Evolutionary conservation across 2,888 invertebrate species (phyloP).

Genomic region (Drosophila birchii): DNA sequence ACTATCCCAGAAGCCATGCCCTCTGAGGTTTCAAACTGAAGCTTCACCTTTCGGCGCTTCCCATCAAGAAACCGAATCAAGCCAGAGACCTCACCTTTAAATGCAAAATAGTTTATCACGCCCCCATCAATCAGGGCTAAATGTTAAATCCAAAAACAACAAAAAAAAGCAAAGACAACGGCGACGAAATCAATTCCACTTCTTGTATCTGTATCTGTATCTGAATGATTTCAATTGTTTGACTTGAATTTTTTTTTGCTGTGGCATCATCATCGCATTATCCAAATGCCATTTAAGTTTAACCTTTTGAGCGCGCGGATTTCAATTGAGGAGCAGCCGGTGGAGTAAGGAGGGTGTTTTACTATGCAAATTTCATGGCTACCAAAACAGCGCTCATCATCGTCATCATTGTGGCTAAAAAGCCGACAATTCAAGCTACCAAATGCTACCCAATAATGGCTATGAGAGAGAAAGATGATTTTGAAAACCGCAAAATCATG

Average conservation of each 20-base stretch:
- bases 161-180: conserved; percentile 13
- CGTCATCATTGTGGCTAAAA: conserved; percentile 48
- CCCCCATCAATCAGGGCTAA: conserved; percentile 55
- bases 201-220: conserved; percentile 30
- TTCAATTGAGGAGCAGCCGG: conserved; percentile 49
- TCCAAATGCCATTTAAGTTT: conserved; percentile 78
- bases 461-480: conserved; percentile 44
- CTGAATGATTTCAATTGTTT: conserved; percentile 67
- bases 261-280: conserved; percentile 68
- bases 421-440: conserved; percentile 67
- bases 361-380: conserved; percentile 78
- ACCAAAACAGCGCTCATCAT: conserved; percentile 54
- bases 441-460: conserved; percentile 65
- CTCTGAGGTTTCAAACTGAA: background rate
- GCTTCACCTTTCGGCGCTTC: conserved; percentile 44
- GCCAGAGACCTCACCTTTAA: conserved; percentile 49
- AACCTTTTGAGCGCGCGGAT: conserved; percentile 63
- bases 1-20: background rate
- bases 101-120: conserved; percentile 52
- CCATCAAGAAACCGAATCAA: conserved; percentile 19
- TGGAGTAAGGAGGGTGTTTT: conserved; percentile 6
- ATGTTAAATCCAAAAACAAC: conserved; percentile 37
- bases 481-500: conserved; percentile 69
- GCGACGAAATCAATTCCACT: conserved; percentile 45
- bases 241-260: conserved; percentile 51